A percentile compares a stretch with the other conserved stretches of the same genome.
Conservation (phyloP, 1,140 invertebrate species). For the Pentalonia nigronervosa region DNA sequence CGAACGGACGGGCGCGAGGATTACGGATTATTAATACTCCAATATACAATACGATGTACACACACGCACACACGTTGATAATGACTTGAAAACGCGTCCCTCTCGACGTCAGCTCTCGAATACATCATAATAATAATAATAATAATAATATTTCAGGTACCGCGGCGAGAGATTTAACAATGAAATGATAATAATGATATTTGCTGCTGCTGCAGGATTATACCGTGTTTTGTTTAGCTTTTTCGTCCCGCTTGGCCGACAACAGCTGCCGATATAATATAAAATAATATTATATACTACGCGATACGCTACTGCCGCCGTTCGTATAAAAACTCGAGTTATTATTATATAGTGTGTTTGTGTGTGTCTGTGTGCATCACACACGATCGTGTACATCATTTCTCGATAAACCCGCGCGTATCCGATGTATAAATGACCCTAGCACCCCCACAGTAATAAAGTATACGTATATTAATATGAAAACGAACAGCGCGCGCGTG, state of each 20-base stretch:
- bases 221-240: neutral
- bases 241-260: neutral
- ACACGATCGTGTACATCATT: constrained; percentile 42
- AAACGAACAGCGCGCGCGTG: constrained; percentile 18
- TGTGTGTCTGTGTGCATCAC: neutral
- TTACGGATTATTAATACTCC: constrained; percentile 28
- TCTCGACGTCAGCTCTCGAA: constrained; percentile 9
- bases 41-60: neutral
- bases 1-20: neutral
- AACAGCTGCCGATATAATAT: constrained; percentile 12
- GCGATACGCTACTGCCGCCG: neutral
- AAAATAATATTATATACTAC: neutral
- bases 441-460: constrained; percentile 8
- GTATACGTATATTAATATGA: constrained; percentile 29
- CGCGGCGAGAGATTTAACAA: constrained; percentile 31
- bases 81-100: constrained; percentile 11
- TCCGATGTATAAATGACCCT: constrained; percentile 35
- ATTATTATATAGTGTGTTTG: neutral
- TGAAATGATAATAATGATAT: constrained; percentile 33
- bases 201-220: constrained; percentile 40
- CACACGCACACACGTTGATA: neutral
- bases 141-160: constrained; percentile 47
- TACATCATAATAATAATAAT: constrained; percentile 12
- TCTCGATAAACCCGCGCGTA: constrained; percentile 39
- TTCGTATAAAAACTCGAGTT: constrained; percentile 47